Conservation (phyloP, 2,113 vertebrate genomes). For the Ifrita kowaldi region DNA sequence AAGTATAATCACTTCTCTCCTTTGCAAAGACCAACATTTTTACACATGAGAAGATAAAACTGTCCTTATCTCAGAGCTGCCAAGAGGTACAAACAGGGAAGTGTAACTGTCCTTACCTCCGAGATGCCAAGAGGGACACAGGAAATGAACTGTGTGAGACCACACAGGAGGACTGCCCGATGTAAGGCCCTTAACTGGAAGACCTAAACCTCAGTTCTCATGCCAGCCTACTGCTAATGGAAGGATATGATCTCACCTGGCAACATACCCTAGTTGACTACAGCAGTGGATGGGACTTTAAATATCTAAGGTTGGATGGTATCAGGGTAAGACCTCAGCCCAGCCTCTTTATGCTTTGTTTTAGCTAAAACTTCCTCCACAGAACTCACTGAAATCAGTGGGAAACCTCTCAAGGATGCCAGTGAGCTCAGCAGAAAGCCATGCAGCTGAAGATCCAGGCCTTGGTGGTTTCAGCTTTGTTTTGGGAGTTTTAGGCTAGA, state of each 20-base stretch:
- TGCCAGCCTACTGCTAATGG: not conserved
- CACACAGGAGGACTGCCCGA: not conserved
- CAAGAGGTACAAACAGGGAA: not conserved
- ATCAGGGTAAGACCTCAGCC: not conserved
- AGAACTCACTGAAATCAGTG: not conserved
- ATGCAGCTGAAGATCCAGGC: not conserved
- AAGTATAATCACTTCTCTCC: not conserved
- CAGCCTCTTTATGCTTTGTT: not conserved
- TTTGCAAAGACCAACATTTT: not conserved
- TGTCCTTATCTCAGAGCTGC: not conserved
- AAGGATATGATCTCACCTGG: not conserved
- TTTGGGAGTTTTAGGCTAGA: not conserved
- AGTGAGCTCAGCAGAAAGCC: not conserved
- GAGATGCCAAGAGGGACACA: not conserved
- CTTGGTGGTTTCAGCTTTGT: not conserved
- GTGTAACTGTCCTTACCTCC: not conserved
- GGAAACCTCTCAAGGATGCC: not conserved
- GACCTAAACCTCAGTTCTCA: not conserved
- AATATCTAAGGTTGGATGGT: not conserved
- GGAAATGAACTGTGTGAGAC: not conserved
- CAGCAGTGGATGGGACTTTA: not conserved
- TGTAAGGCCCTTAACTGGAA: not conserved
- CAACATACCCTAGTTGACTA: not conserved
- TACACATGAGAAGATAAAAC: not conserved
- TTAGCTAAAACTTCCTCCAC: not conserved